phyloP scores from a whole-genome alignment of 2,888 invertebrate species.

The Orthonevra nobilis region DNA sequence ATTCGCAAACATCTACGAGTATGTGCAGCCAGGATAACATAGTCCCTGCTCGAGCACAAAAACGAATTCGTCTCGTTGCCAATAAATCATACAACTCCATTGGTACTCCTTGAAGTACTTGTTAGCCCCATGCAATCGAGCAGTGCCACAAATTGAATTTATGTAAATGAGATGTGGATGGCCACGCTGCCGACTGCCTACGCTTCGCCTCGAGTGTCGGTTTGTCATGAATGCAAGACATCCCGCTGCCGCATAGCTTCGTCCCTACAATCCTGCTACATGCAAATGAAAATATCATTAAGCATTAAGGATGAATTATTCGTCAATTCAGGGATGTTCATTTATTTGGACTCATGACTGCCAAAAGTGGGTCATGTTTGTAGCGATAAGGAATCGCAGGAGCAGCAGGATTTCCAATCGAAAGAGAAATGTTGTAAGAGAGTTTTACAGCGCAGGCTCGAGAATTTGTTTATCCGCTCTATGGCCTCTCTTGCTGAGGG shows the following conservation, averaged over 20 bases:
- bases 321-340: constrained; percentile 21
- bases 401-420: not conserved
- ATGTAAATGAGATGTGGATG: constrained; percentile 71
- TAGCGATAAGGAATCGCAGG: constrained; percentile 1
- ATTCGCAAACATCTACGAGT: not conserved
- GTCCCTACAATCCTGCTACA: not conserved
- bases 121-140: constrained; percentile 36
- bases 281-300: constrained; percentile 73
- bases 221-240: constrained; percentile 22
- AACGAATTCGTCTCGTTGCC: constrained; percentile 25
- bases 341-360: constrained; percentile 5
- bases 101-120: constrained; percentile 3
- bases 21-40: constrained; percentile 5
- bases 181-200: constrained; percentile 11
- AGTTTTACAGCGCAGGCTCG: constrained; percentile 18
- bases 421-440: constrained; percentile 14
- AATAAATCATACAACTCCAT: constrained; percentile 39
- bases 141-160: constrained; percentile 71
- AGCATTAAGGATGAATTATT: constrained; percentile 75
- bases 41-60: constrained; percentile 26
- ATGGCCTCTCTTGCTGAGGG: not conserved
- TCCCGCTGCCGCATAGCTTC: not conserved
- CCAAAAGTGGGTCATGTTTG: constrained; percentile 37
- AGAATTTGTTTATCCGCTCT: constrained; percentile 39
- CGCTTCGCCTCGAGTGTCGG: not conserved